phyloP scores from a whole-genome alignment of 2,797 vertebrate species.

The Gambusia yucatana region DNA sequence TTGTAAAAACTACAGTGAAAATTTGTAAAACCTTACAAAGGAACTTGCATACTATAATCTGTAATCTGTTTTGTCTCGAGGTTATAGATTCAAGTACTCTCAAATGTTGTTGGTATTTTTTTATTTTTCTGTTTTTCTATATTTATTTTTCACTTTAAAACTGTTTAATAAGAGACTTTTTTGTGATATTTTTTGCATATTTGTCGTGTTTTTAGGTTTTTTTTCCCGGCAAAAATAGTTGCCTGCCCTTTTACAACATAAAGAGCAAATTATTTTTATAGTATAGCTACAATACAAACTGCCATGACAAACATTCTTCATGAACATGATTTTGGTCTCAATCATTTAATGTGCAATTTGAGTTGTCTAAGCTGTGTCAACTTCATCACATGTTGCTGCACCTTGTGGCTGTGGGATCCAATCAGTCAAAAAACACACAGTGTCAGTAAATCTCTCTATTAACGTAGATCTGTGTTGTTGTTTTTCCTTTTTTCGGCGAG shows the following conservation, averaged over 20 bases:
- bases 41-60: too few relatives aligned
- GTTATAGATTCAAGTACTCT: too few relatives aligned
- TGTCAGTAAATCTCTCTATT: constrained; percentile 32
- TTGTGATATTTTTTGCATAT: neutral
- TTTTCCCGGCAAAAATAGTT: neutral
- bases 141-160: neutral
- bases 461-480: constrained; percentile 5
- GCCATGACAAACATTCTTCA: neutral
- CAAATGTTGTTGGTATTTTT: too few relatives aligned
- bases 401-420: constrained; percentile 33
- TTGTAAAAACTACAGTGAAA: neutral
- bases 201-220: neutral
- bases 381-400: constrained; percentile 28
- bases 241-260: neutral
- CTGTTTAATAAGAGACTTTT: neutral
- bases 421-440: constrained; percentile 29
- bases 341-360: constrained; percentile 4
- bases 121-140: neutral
- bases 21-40: neutral
- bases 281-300: neutral
- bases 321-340: neutral
- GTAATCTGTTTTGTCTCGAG: too few relatives aligned
- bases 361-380: constrained; percentile 31
- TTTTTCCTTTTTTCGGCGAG: constrained; percentile 5
- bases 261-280: neutral